Base-by-base conservation (phyloP, 2,113 vertebrate species). In the Anoplopoma fimbria region DNA sequence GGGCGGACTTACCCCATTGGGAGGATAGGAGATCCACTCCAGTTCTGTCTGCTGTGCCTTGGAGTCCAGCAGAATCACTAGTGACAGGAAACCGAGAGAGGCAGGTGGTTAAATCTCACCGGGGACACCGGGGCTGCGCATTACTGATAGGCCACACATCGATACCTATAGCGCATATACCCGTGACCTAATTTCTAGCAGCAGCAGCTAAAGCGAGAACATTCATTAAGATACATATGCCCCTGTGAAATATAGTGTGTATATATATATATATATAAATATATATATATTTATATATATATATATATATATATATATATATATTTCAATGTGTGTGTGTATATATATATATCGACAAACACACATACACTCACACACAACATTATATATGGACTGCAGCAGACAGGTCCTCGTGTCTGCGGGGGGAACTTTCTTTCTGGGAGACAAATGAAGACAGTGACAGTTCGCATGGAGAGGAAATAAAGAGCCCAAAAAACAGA, bases 31-130 rank as follows among this genome's bases (percentile, higher is more conserved):
- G 95, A 99, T 98, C 98, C 98, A 99, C 95, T 99, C 98, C 94
- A 99, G 92, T 72, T 99, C 98, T 93, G 98, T 99, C 94, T 99
- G 98, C 95, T 99, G 98, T 95, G 98, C 97, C 97, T 99, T 99
- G 89, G 98, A 99, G 94, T 99, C 98, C 96, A 99, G 93, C 89
- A 99, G 96, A 94, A 97, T 96, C 95, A 99, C 98, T 99, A 90
- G 90, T 94, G 95, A 94, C 88, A 90, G 92, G 90, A 91, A 89
- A 90, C 34, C 91, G 72, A 93, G 75, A 93, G 75, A 93, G 75
- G 81, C 87, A 93, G 84, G 89, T 89, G 89, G 91, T 93, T 94
- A 94, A 92, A 91, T 90, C 90, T 92, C 89, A 91, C 73, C 36
- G 57, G 82, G 49, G 74, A 51, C 31, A 70, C 73, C 25, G 69